Base-by-base conservation (phyloP, 2,888 invertebrate species). In the Danaus chrysippus region DNA sequence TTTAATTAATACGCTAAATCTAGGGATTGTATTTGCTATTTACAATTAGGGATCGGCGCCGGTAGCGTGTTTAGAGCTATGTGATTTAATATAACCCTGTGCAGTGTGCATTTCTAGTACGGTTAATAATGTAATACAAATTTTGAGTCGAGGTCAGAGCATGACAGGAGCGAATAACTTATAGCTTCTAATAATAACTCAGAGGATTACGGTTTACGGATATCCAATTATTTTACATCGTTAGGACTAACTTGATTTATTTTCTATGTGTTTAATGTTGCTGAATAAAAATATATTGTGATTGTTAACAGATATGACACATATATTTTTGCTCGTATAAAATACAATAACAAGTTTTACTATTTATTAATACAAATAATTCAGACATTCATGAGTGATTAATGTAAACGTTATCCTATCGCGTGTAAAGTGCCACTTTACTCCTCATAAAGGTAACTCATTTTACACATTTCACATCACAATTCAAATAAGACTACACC, bases 1-100 rank as follows among this genome's bases (percentile, higher is more conserved):
- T 87, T 87, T 88, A 89, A 89, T 89, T 88, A 88, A 89, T 87
- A 83, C 81, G 73, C 81, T 80, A 83, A 78, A 83, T 82, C 83
- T 82, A 83, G 81, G 79, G 81, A 81, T 74, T 70, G 75, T 81
- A 81, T 81, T 84, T 76, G 80, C 83, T 82, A 86, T 85, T 85
- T 86, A 86, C 87, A 89, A 88, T 87, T 87, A 87, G 83, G 77
- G 71, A 68, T 73, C 72, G 79, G 81, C 82, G 79, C 70, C 84
- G 76, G 87, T 86, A 88, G 89, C 88, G 72, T 87, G 87, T 86
- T 86, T 83, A 84, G 82, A 86, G 76, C 75, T 77, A 76, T 81
- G 80, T 82, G 81, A 84, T 84, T 84, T 83, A 86, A 87, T 84
- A 75, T 78, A 74, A 77, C 77, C 74, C 76, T 77, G 76, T 81